Conservation (phyloP, 2,797 vertebrate genomes). For the Acanthis flammea region DNA sequence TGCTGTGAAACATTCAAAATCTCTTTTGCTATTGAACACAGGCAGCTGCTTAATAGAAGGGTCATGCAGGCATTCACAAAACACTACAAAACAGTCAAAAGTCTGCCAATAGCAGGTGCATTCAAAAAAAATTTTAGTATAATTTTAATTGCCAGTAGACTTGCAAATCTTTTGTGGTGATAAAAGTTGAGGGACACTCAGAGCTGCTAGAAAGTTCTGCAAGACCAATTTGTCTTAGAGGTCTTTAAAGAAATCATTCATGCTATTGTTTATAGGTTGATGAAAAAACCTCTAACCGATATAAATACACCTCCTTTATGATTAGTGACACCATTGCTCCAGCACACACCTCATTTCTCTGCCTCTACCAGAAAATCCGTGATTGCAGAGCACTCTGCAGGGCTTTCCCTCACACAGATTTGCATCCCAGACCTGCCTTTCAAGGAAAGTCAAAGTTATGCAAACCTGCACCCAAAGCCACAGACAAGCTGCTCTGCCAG, state of each 20-base stretch:
- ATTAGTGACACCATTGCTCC: background rate
- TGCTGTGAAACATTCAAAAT: conserved; percentile 67
- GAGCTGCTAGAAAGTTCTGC: background rate
- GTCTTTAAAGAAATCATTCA: background rate
- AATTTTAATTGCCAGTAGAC: background rate
- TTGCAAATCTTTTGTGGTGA: background rate
- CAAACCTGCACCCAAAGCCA: background rate
- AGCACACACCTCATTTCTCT: background rate
- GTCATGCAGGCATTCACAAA: conserved; percentile 18
- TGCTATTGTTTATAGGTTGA: background rate
- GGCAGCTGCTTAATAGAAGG: conserved; percentile 58
- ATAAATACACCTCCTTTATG: background rate
- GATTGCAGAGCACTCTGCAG: background rate
- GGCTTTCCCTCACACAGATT: background rate
- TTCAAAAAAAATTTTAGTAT: background rate
- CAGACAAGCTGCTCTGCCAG: background rate
- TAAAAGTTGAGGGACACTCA: background rate
- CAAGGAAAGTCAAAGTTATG: background rate
- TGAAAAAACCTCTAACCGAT: background rate
- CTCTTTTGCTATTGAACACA: conserved; percentile 53
- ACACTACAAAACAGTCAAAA: background rate
- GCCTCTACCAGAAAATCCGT: background rate
- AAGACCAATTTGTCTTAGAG: background rate
- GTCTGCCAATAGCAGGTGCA: background rate
- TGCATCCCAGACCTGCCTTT: background rate